Base-by-base conservation (phyloP, 2,888 invertebrate genomes). In the Brachypalpus laphriformis region DNA sequence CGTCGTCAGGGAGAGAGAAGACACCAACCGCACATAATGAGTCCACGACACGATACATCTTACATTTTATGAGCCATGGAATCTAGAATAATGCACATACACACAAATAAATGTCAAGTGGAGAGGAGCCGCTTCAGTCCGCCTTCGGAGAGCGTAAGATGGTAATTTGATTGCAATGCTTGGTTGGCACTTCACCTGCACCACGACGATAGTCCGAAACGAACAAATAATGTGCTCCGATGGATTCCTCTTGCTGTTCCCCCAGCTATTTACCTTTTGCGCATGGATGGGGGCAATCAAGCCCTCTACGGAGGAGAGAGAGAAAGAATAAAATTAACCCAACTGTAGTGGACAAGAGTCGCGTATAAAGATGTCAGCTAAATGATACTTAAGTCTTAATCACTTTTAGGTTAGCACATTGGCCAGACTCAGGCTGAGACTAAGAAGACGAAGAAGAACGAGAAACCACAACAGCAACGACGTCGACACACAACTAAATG, bases 101-200 rank as follows among this genome's bases (percentile, higher is more conserved):
- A 85, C 80, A 85, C 81, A 81, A 74, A 85, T 81, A 85, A 85
- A 81, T 85, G 85, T 85, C 85, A 85, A 81, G 85, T 81, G 85
- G 70, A 57, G 70, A 57, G 81, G 49, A 65, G 59, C 56, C 61
- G 54, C 49, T 2, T 45, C 51, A 40, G 11, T n/a, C 71, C 77
- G 77, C 77, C 75, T 66, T 54, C 59, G 59, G 28, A 49, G 51
- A 82, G 59, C 80, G 65, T 81, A 66, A 85, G 81, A 85, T 85
- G 81, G 85, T 85, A 85, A 85, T 85, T 85, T 85, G 85, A 85
- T 85, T 85, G 81, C 85, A 85, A 80, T 85, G 75, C 81, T 80
- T 65, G 85, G 85, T 81, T 85, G 71, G 81, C 85, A 85, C 85
- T 85, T 85, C 85, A 85, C 85, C 85, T 85, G 85, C 75, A 49